Base-by-base conservation (phyloP, 64 coral and sea anemone species). In the Porites lutea region DNA sequence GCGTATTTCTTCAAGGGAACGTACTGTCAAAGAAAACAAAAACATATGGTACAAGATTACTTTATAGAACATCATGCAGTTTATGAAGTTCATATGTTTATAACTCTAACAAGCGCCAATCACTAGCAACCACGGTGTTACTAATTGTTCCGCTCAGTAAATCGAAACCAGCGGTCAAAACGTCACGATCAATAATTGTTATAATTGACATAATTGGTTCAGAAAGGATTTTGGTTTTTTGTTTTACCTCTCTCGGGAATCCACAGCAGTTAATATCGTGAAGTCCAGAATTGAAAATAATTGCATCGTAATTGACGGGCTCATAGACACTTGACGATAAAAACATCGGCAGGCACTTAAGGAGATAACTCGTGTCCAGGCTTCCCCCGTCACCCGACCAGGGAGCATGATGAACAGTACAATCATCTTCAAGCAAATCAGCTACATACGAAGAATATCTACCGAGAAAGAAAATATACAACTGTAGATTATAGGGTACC, bases 371-470 rank as follows among this genome's bases (percentile, higher is more conserved):
- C 45, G 87, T 94, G 79, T 94, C 92, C 92, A 94, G 50, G 50
- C 86, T 85, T 5, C 92, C 92, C 69, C 92, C 92, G 69, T 94
- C 92, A 1, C 71, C 87, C 37, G 92, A 48, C 92, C 92, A 94
- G 8, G 92, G 92, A 10, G 92, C 79, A 49, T 94, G 92, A 27
- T 94, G 79, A 37, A 94, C 92, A 59, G 21, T n/a, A 74, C 92
- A 94, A 21, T 89, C 78, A 46, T 66, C 92, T 6, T 76, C 69
- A 27, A 94, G 70, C 21, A 94, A 68, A 2, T 81, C 51, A 77
- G 73, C 57, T 4, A 94, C 92, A 67, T 65, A 73, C 11, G 43
- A 7, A 8, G 27, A 44, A 74, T 94, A 94, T 59, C 92, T 94
- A 21, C 6, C 15, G 50, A 14, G n/a, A 65, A 49, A 76, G 51